Evolutionary conservation across 1,140 invertebrate species (phyloP), one percentile per base, ranked within the genome.

Genomic region (Drosophila micromelanica): DNA sequence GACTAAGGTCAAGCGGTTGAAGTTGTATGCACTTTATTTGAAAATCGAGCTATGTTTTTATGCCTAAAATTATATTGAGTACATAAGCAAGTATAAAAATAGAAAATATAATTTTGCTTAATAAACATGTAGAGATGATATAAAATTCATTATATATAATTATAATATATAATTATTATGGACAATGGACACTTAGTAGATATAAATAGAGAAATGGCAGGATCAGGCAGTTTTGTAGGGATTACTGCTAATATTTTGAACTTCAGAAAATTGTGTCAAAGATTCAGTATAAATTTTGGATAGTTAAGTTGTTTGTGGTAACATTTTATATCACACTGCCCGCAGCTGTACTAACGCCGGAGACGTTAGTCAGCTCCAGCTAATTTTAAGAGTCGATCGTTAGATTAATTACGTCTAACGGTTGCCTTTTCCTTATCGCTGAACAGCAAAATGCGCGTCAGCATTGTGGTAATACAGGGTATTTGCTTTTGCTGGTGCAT

Each of bases 401-500:
- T 8, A 82, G 65, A n/a, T 76, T 70, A 87, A 70, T 71, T 70
- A 43, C 84, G 79, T 74, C 76, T 79, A 17, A 79, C 76, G 6
- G 75, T 59, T 20, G 56, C 38, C 23, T 76, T 40, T 37, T 73
- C 77, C 86, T 94, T 94, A 64, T 93, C 93, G 56, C 92, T 93
- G 90, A 97, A 97, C 70, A 94, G 93, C 54, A 97, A 92, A 73
- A 97, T 92, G 89, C 98, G 95, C 11, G 98, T 99, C 1, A 99
- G 93, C 96, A 98, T 99, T 52, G 96, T 97, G 0, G 97, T 98
- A 46, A 98, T 96, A 82, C 96, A 98, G 2, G 98, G 98, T 67
- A 99, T 97, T 93, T 99, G 98, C 92, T 99, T 99, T 90, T 98
- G 97, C 68, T 96, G 94, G 91, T 98, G 97, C 97, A 98, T 98